Base-by-base conservation (phyloP, 2,888 invertebrate species). In the Meliscaeva auricollis region DNA sequence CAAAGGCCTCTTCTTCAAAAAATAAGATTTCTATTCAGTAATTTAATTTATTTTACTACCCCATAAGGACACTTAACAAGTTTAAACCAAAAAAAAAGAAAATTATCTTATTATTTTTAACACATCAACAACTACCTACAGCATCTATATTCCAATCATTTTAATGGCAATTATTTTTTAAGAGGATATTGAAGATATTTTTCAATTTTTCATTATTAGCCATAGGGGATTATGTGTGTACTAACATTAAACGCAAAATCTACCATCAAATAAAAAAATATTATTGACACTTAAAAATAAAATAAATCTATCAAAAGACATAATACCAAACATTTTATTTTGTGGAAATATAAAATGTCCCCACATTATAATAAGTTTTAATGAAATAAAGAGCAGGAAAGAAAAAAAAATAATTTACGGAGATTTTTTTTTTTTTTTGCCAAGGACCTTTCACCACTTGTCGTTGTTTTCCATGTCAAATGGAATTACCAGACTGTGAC, bases 381-480 rank as follows among this genome's bases (percentile, higher is more conserved):
- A 54, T 54, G 32, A 54, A 54, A 54, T 54, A 54, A 32, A 26
- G 3, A 26, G 2, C 26, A 26, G 4, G 4, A 54, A 54, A n/a
- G 15, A 44, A 1, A 54, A 54, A 15, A 54, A 1, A 11, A 30
- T 4, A 15, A 32, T 32, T 54, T 15, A 32, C 15, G 30, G 30
- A 32, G 32, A 32, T 54, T 52, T 52, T 52, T 26, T 32, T 17
- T 41, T 7, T 52, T 52, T 52, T 26, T 32, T 17, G 22, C 3
- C 30, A 30, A 30, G 64, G 30, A 46, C 15, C 15, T 11, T 62
- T 62, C 44, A 8, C 9, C 62, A 26, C 44, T 62, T 62, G 62
- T 41, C 60, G 60, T 30, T 64, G 50, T 38, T 50, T 66, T 50
- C 35, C 35, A 35, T 66, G 66, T 66, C 66, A 66, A 66, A 50